Evolutionary conservation across 2,888 invertebrate genomes (phyloP), one percentile per base, ranked within the genome.

Genomic region (Drosophila maculinotata): DNA sequence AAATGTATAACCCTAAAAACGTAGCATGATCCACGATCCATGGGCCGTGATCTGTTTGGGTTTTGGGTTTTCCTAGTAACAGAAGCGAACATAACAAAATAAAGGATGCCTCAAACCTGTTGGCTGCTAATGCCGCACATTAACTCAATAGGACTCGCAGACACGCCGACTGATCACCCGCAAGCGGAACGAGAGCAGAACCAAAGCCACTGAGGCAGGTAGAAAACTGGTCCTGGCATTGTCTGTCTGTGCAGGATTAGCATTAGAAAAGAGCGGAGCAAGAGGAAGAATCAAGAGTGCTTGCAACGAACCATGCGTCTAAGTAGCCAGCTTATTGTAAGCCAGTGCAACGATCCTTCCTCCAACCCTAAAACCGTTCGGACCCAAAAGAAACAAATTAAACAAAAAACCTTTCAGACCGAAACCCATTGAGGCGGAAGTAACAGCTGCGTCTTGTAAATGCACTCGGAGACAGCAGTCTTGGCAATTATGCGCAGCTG

Each of bases 401-500:
- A 20, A 20, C 2, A 20, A 2, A 20, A 2, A 20, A 20, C 20
- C 20, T 15, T 17, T 38, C 41, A 47, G 28, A 39, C 15, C 42
- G 31, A 48, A 57, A 64, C 47, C 30, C 75, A 69, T 69, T 76
- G 62, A 56, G 52, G 76, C 86, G 83, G 83, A 83, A 83, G 86
- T 83, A 83, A 83, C 83, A 83, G 83, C 83, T 83, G 83, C 80
- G 54, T 48, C 68, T 68, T 75, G 72, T 76, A 76, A 76, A 76
- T 47, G 69, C 65, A 57, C 47, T 57, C 56, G 42, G 48, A 57
- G 62, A 52, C 62, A 73, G 64, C 28, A 35, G 54, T 36, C 54
- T 49, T 62, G 68, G 76, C 79, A 82, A 85, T 85, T 79, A 77
- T 77, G 80, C 68, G 79, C 82, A 85, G 85, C 82, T 79, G 79